These are phyloP conservation scores for Clistopyga incitator DNA, from an alignment of 2,888 invertebrate genomes.

Conservation along the genomic window DNA sequence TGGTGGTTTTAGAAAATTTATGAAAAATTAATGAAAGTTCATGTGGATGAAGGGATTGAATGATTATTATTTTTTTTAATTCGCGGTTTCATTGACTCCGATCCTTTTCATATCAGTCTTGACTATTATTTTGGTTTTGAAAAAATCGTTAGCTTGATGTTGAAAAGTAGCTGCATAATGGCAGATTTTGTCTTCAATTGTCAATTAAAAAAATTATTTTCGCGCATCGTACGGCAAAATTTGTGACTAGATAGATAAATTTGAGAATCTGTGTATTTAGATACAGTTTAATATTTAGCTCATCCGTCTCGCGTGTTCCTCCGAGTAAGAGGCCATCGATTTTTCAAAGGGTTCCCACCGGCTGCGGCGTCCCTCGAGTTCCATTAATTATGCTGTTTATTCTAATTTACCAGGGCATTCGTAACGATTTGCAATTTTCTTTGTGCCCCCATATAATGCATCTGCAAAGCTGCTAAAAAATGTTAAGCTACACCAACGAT, in stretches of 20 bases:
- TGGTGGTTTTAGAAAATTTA: too few species aligned
- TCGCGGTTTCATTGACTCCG: too few species aligned
- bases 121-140: too few species aligned
- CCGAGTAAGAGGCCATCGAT: neutral
- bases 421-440: slow-evolving; percentile 20
- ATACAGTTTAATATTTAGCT: neutral
- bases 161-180: too few species aligned
- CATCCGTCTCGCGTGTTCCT: neutral
- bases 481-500: neutral
- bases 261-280: neutral
- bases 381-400: slow-evolving; percentile 41
- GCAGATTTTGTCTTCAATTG: too few species aligned
- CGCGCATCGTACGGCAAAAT: too few species aligned
- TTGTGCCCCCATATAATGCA: slow-evolving; percentile 7
- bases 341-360: slow-evolving; percentile 11
- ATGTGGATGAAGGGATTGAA: too few species aligned
- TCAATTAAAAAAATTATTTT: too few species aligned
- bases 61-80: too few species aligned
- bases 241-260: neutral
- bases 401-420: slow-evolving; percentile 27
- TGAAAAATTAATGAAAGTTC: too few species aligned
- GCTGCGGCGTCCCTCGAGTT: slow-evolving; percentile 40
- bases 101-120: too few species aligned
- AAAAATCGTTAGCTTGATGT: too few species aligned
- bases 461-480: slow-evolving; percentile 13